Conservation (phyloP, 2,888 invertebrate genomes). For the Drosophila subquinaria region DNA sequence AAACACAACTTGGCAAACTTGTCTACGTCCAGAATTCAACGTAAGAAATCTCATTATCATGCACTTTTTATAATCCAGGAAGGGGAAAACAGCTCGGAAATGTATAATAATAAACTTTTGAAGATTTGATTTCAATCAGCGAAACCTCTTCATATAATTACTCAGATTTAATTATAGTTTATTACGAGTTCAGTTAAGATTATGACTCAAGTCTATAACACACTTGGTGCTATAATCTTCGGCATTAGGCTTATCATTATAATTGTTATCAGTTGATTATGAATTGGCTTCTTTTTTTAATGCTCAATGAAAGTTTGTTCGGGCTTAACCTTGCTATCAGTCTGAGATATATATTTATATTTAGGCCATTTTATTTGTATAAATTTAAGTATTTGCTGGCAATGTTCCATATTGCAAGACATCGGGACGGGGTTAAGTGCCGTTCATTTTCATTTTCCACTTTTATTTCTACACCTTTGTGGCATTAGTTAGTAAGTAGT, state of each 20-base stretch:
- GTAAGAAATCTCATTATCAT: background rate
- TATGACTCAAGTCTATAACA: constrained; percentile 30
- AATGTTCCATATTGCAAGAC: background rate
- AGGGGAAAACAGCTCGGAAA: background rate
- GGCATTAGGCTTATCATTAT: constrained; percentile 36
- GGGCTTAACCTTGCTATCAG: constrained; percentile 12
- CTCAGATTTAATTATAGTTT: constrained; percentile 17
- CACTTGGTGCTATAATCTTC: constrained; percentile 24
- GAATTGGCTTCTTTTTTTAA: background rate
- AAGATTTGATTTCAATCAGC: constrained; percentile 1
- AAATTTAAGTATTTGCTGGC: background rate
- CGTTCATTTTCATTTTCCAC: background rate
- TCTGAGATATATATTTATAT: background rate
- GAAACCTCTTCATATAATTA: constrained; percentile 9
- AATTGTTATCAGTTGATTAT: constrained; percentile 36
- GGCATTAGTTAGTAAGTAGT: constrained; percentile 15
- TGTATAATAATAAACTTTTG: background rate
- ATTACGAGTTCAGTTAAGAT: constrained; percentile 25
- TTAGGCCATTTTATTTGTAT: background rate
- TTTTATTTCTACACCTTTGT: constrained; percentile 19
- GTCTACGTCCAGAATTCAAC: background rate
- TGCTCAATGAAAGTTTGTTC: constrained; percentile 22
- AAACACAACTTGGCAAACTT: background rate
- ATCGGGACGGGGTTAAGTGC: background rate
- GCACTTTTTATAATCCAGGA: background rate